Base-by-base conservation (phyloP, 2,797 vertebrate genomes). In the Gadopsis marmoratus region DNA sequence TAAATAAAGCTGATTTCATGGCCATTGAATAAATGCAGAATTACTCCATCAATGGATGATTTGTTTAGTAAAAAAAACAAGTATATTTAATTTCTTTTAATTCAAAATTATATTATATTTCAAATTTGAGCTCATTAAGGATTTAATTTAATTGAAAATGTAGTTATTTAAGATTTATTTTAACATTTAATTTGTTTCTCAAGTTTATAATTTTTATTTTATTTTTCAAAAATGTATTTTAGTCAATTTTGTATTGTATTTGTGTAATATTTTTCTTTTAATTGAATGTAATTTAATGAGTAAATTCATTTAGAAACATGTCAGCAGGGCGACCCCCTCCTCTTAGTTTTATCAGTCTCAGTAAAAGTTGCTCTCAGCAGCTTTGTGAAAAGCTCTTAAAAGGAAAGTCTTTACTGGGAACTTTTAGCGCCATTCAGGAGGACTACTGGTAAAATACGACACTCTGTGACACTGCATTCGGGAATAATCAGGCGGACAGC, bases 401-500 rank as follows among this genome's bases (percentile, higher is more conserved):
- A 33, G 48, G 53, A 55, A 56, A 35, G 26, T 58, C 39, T 64
- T 41, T 51, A 17, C 21, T 29, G 0, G 37, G 21, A 64, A 21
- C 61, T 23, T 54, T 31, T 10, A 31, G 21, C 23, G 8, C 12
- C 26, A 5, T 31, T 26, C 5, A 37, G 31, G 19, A 70, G 21
- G 4, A 19, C 16, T 11, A 6, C 10, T 33, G 9, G 7, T 21
- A 1, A 53, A 2, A 43, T 14, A 10, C 59, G 23, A 33, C 45
- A n/a, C 19, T 14, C 4, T n/a, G 29, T 47, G 41, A 56, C 11
- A 16, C 66, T 71, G 48, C 26, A 58, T 53, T 17, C n/a, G 60
- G 39, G 29, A 48, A 87, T 91, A 73, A 84, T 53, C 79, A 81
- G 79, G 81, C 39, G 1, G 74, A 92, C 74, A 90, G 92, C 55